These are phyloP conservation scores for Varanus komodoensis DNA, from an alignment of 2,113 vertebrate species.

Conservation along the genomic window DNA sequence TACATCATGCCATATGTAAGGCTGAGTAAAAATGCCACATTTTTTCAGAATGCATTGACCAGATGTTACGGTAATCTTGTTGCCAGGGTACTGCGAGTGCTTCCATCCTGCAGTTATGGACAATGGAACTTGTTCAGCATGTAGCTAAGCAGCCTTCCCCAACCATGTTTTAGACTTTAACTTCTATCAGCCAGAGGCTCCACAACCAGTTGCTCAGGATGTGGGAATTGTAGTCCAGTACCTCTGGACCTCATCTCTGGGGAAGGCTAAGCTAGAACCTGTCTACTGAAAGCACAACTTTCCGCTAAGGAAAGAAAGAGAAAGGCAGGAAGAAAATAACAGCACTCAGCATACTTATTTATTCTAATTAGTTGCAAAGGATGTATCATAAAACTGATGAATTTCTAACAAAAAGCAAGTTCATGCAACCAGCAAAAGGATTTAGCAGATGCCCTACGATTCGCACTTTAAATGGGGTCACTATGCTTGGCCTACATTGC, in stretches of 20 bases:
- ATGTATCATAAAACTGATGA: not conserved
- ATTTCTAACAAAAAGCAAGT: not conserved
- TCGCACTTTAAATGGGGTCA: not conserved
- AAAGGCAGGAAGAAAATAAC: slow-evolving; percentile 30
- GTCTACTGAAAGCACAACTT: slow-evolving; percentile 20
- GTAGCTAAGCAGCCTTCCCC: not conserved
- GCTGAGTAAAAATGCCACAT: not conserved
- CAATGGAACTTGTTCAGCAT: slow-evolving; percentile 26
- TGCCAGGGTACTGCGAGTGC: not conserved
- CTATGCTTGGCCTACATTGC: not conserved
- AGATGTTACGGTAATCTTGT: not conserved
- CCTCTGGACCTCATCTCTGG: no score
- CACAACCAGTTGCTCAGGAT: no score
- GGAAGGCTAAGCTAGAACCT: not conserved
- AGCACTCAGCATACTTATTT: slow-evolving; percentile 10
- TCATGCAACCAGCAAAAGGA: not conserved
- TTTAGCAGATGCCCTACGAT: not conserved
- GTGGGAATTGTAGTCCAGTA: no score
- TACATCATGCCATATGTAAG: not conserved
- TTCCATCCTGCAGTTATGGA: not conserved
- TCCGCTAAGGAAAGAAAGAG: slow-evolving; percentile 3
- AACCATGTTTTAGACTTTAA: no score
- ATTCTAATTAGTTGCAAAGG: slow-evolving; percentile 23
- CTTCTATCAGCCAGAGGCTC: no score
- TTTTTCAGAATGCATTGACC: not conserved